Evolutionary conservation across 1,140 invertebrate genomes (phyloP), one percentile per base, ranked within the genome.

Genomic region (Lycorma delicatula): DNA sequence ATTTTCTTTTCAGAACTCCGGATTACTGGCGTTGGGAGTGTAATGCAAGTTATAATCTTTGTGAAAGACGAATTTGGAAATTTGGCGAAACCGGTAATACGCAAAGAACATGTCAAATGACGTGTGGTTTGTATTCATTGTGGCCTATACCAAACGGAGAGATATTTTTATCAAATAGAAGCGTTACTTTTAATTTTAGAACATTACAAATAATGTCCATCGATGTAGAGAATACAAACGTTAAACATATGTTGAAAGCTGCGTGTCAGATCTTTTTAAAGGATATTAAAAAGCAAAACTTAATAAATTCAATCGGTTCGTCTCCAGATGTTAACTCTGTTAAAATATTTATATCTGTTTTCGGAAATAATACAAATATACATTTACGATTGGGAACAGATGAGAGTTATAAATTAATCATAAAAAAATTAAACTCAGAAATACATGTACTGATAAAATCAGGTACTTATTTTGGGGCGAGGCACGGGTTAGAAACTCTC

Each of bases 401-500:
- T 18, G 53, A 55, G n/a, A 55, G 53, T 44, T 55, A 55, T 16
- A 55, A 46, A 41, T 28, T 55, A 13, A 27, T 46, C 7, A 44
- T 55, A n/a, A 25, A 34, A 18, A 23, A n/a, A 12, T 44, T 44
- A 12, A 44, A 16, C 1, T 38, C 26, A 7, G 16, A 12, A 26
- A 54, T 85, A 1, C 74, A 78, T 46, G 82, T 78, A 0, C 77
- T 76, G 0, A 81, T 92, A 5, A 73, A 63, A 0, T 81, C 83
- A 0, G 62, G 67, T 1, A 83, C 75, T 4, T 88, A 84, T 68
- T 90, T 87, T 66, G 88, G 89, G 1, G 77, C 81, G 0, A 76
- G 87, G 1, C 79, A 91, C 66, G 89, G 76, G 0, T 55, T 91
- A 18, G 87, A 91, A 72, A 89, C 88, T 0, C 70, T 92, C 0